phyloP scores from a whole-genome alignment of 2,113 vertebrate species.

The Neotoma lepida region DNA sequence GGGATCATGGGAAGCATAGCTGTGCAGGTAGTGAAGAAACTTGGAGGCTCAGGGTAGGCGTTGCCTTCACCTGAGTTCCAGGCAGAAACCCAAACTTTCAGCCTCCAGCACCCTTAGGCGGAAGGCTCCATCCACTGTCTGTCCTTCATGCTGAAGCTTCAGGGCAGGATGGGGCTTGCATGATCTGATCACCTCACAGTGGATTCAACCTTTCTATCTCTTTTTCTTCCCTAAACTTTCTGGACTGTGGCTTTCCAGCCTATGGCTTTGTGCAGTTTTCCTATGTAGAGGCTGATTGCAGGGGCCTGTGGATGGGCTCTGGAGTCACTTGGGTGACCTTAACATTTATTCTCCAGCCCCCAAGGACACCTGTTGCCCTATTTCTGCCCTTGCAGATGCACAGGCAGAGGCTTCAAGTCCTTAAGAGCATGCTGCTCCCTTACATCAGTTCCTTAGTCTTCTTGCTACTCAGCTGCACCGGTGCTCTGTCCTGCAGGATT shows the following conservation, averaged over 20 bases:
- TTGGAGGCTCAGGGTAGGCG: neutral
- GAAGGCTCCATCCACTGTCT: fast-evolving
- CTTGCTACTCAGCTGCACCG: fast-evolving
- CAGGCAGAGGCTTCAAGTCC: too few relatives aligned
- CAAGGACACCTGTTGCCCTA: neutral
- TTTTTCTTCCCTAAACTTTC: neutral
- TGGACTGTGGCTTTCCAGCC: neutral
- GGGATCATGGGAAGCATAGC: too few relatives aligned
- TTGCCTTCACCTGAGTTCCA: neutral
- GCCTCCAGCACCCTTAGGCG: neutral
- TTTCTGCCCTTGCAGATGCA: neutral
- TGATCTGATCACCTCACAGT: neutral
- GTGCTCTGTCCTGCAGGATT: fast-evolving
- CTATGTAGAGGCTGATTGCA: neutral
- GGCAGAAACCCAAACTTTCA: neutral
- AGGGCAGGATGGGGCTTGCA: fast-evolving
- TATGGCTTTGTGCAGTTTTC: neutral
- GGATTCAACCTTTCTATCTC: neutral
- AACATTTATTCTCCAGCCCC: neutral
- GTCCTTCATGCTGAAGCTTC: neutral
- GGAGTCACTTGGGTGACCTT: neutral
- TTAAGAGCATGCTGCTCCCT: fast-evolving
- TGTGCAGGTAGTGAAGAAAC: neutral
- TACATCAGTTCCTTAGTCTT: fast-evolving
- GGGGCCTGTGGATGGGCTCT: neutral